Conservation (phyloP, 2,797 vertebrate species). For the Poliocrania exsul region DNA sequence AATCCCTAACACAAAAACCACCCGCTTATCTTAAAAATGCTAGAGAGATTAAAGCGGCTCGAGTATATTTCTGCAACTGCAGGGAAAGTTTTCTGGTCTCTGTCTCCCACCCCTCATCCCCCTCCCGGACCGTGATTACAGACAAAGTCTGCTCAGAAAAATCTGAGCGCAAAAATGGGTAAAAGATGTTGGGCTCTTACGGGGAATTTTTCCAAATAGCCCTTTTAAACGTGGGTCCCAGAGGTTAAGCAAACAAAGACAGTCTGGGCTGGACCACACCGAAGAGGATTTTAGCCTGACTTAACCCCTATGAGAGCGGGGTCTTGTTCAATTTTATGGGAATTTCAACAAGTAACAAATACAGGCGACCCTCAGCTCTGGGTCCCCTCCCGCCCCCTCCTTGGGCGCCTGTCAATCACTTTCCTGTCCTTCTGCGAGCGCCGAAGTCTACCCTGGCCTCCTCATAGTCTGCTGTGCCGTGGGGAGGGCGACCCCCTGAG, state of each 20-base stretch:
- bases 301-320: slow-evolving; percentile 82
- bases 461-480: background rate
- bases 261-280: slow-evolving; percentile 91
- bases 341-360: slow-evolving; percentile 83
- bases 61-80: background rate
- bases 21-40: background rate
- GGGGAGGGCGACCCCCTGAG: background rate
- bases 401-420: slow-evolving; percentile 72
- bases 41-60: background rate
- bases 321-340: slow-evolving; percentile 88
- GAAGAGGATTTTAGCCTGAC: slow-evolving; percentile 85
- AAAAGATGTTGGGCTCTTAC: slow-evolving; percentile 77
- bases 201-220: slow-evolving; percentile 82
- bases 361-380: slow-evolving; percentile 58
- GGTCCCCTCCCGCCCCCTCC: slow-evolving; percentile 19
- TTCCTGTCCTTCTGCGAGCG: background rate
- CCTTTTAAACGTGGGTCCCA: slow-evolving; percentile 86
- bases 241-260: slow-evolving; percentile 95
- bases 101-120: background rate
- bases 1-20: background rate
- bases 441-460: background rate
- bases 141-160: slow-evolving; percentile 49
- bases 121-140: background rate
- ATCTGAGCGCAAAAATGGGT: slow-evolving; percentile 68
- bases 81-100: background rate